A percentile compares a stretch with the other conserved stretches of the same genome.
Evolutionary conservation across 2,113 vertebrate genomes (phyloP).

Genomic region (Fulmarus glacialis): DNA sequence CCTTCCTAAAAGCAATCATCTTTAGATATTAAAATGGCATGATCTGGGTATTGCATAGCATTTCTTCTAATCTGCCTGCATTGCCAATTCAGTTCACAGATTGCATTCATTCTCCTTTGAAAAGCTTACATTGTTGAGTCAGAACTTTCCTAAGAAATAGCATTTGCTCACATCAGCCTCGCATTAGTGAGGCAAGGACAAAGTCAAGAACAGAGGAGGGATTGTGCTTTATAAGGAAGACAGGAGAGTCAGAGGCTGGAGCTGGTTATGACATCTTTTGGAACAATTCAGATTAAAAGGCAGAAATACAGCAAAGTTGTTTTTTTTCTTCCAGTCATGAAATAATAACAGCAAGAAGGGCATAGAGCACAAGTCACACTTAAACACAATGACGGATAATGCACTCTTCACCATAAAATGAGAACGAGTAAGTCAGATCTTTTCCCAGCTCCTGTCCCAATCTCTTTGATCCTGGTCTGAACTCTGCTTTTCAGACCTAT

Average conservation of each 20-base stretch:
- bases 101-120: conserved; percentile 70
- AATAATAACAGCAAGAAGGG: conserved; percentile 1
- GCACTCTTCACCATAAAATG: neutral
- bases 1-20: conserved; percentile 74
- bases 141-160: conserved; percentile 74
- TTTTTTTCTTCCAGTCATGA: neutral
- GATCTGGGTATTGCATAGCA: conserved; percentile 35
- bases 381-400: neutral
- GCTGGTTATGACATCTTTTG: neutral
- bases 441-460: accelerated
- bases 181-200: conserved; percentile 45
- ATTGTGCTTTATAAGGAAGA: neutral
- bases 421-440: neutral
- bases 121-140: conserved; percentile 69
- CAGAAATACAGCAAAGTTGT: neutral
- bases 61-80: conserved; percentile 66
- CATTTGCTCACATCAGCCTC: conserved; percentile 58
- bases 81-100: conserved; percentile 68
- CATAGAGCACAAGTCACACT: neutral
- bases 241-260: conserved; percentile 19
- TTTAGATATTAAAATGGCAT: conserved; percentile 65
- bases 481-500: neutral
- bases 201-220: conserved; percentile 52
- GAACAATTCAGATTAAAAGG: neutral
- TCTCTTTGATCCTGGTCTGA: neutral